Evolutionary conservation across 2,888 invertebrate species (phyloP).

Genomic region (Bellardia pandia): DNA sequence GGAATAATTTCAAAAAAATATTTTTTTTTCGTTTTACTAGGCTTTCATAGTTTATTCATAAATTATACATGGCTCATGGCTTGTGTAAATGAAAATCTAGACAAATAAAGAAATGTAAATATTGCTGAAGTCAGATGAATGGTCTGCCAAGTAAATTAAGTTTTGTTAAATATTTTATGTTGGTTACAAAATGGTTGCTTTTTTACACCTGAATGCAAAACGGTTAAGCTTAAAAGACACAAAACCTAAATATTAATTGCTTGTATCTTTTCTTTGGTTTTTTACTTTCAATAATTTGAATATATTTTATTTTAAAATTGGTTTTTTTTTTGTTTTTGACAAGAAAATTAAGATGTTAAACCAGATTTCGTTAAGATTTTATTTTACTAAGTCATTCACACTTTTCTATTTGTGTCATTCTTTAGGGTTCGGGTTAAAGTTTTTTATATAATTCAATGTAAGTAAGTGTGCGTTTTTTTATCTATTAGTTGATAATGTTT

Average conservation of each 20-base stretch:
- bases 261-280: background rate
- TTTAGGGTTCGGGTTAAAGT: background rate
- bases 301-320: background rate
- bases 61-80: too few species aligned
- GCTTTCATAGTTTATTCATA: too few species aligned
- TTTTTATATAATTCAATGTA: background rate
- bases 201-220: background rate
- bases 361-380: slow-evolving; percentile 3
- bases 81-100: too few species aligned
- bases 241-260: background rate
- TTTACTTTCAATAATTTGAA: background rate
- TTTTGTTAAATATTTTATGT: too few species aligned
- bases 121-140: too few species aligned
- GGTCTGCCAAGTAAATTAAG: too few species aligned
- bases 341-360: background rate
- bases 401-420: background rate
- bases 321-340: background rate
- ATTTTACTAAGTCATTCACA: slow-evolving; percentile 5
- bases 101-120: too few species aligned
- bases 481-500: slow-evolving; percentile 6
- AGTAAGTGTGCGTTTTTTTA: background rate
- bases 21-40: too few species aligned
- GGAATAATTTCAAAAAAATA: too few species aligned
- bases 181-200: background rate
- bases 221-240: background rate